Percentiles rank a stretch among this genome's conserved stretches.
phyloP scores from a whole-genome alignment of 1,140 invertebrate genomes.

The Coptotermes formosanus region DNA sequence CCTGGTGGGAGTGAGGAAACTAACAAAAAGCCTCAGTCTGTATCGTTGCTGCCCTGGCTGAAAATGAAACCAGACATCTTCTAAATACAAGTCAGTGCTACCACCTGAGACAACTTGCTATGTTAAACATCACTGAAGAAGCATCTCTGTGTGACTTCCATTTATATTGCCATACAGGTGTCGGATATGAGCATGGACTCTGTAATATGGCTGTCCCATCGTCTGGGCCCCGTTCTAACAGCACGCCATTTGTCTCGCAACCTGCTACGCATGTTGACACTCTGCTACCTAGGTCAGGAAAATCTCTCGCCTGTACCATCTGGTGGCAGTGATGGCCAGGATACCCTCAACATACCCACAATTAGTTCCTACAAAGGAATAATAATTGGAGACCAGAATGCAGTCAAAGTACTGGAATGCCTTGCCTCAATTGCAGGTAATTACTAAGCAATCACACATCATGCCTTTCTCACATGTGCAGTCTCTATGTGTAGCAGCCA shows the following conservation, averaged over 20 bases:
- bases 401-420: slow-evolving; percentile 82
- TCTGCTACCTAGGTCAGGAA: slow-evolving; percentile 88
- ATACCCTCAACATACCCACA: not conserved
- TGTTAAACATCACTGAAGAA: too few relatives aligned
- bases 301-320: slow-evolving; percentile 58
- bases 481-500: slow-evolving; percentile 16
- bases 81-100: too few relatives aligned
- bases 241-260: slow-evolving; percentile 88
- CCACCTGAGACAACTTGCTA: too few relatives aligned
- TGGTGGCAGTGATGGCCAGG: slow-evolving; percentile 32
- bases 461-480: too few relatives aligned
- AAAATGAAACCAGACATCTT: too few relatives aligned
- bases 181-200: slow-evolving; percentile 90
- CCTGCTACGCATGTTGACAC: slow-evolving; percentile 86
- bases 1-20: too few relatives aligned
- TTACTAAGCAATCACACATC: slow-evolving; percentile 23
- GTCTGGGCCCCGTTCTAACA: slow-evolving; percentile 92
- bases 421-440: slow-evolving; percentile 78
- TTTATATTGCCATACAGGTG: slow-evolving; percentile 53
- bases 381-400: slow-evolving; percentile 77
- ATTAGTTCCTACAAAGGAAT: slow-evolving; percentile 53
- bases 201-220: slow-evolving; percentile 87
- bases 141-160: too few relatives aligned
- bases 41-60: too few relatives aligned
- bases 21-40: too few relatives aligned